These are phyloP conservation scores for Zosterops lateralis DNA, from an alignment of 2,113 vertebrate species.

Conservation along the genomic window DNA sequence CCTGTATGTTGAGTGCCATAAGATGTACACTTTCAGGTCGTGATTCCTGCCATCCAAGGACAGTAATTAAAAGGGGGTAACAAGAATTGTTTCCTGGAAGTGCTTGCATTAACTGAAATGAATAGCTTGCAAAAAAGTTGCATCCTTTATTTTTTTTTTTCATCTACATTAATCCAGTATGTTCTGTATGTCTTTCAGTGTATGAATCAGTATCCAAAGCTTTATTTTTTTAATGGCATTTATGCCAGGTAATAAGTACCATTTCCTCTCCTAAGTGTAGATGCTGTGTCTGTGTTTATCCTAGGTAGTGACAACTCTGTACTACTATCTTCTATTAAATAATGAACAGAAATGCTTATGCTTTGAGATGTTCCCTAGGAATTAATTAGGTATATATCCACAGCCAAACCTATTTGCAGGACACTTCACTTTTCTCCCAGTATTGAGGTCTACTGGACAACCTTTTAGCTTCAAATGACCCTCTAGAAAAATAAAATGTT, in stretches of 20 bases:
- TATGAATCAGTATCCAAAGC: neutral
- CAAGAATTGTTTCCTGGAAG: neutral
- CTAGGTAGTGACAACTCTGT: neutral
- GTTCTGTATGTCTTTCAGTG: neutral
- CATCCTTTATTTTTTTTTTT: neutral
- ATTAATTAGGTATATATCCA: neutral
- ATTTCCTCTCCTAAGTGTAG: neutral
- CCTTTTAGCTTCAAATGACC: neutral
- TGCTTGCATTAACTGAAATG: neutral
- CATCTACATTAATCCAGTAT: neutral
- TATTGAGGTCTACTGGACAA: neutral
- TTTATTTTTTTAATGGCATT: neutral
- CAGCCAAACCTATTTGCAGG: neutral
- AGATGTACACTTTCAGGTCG: neutral
- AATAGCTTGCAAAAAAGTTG: neutral
- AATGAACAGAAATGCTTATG: neutral
- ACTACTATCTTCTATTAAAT: neutral
- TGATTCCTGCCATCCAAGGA: neutral
- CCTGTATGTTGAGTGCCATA: neutral
- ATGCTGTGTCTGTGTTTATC: neutral
- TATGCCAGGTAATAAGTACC: neutral
- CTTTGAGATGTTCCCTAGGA: neutral
- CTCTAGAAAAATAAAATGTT: neutral
- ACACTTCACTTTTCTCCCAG: neutral
- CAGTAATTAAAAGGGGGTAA: neutral